Conservation (phyloP, 1,140 invertebrate species). For the Battus philenor region DNA sequence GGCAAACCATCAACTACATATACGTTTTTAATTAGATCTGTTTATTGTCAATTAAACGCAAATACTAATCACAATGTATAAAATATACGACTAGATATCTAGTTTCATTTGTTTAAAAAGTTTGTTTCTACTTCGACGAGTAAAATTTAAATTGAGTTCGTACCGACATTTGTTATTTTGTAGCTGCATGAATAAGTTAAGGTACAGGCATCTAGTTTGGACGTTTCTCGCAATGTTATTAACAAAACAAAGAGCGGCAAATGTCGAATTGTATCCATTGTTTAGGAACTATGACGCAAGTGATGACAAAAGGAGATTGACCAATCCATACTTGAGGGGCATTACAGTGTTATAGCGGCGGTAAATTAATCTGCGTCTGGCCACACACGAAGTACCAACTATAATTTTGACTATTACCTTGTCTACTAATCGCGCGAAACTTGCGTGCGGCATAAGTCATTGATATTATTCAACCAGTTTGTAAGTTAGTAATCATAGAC, state of each 20-base stretch:
- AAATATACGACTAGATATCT: neutral
- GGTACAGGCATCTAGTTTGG: neutral
- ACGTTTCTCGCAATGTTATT: slow-evolving; percentile 6
- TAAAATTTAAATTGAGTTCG: slow-evolving; percentile 8
- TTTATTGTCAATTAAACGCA: neutral
- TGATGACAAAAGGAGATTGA: slow-evolving; percentile 34
- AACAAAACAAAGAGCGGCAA: slow-evolving; percentile 9
- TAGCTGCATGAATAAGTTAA: neutral
- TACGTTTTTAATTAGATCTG: slow-evolving; percentile 7
- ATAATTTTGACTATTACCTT: too few relatives aligned
- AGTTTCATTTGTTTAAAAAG: neutral
- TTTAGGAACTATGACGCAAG: slow-evolving; percentile 43
- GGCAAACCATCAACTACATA: too few relatives aligned
- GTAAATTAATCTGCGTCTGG: slow-evolving; percentile 34
- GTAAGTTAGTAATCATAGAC: neutral
- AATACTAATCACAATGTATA: too few relatives aligned
- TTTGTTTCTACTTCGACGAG: neutral
- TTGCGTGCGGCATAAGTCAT: too few relatives aligned
- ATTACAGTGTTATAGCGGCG: slow-evolving; percentile 30
- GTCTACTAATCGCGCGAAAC: too few relatives aligned
- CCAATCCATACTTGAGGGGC: slow-evolving; percentile 30
- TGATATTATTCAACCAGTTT: slow-evolving; percentile 1
- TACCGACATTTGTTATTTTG: neutral
- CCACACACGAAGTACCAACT: slow-evolving; percentile 38
- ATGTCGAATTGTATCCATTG: slow-evolving; percentile 9